Evolutionary conservation across 2,113 vertebrate genomes (phyloP), one percentile per base, ranked within the genome.

Genomic region (Fukomys damarensis): DNA sequence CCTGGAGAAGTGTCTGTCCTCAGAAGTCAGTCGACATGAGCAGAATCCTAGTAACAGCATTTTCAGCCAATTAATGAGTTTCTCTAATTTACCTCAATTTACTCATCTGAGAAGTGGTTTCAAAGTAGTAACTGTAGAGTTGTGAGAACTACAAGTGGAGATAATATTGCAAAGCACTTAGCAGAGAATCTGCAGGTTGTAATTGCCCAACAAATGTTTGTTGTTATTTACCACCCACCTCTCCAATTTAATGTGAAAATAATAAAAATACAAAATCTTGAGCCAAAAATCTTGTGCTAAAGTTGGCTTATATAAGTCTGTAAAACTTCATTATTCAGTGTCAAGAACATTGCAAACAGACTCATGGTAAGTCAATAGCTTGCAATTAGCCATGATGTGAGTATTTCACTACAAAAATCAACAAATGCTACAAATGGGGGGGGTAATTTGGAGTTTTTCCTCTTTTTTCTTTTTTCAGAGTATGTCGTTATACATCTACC

Each of bases 201-300:
- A 87, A 92, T 4, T 72, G 70, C 30, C 85, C 59, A 20, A 59
- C 10, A 82, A 92, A 82, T 32, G 46, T 70, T 56, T 72, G 24
- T 61, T 56, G 32, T 58, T 88, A 58, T 43, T 76, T 59, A 72
- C 61, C 16, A 17, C 54, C 43, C 63, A 65, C 54, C 43, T 95
- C 12, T 7, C 82, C 52, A 82, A 52, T 43, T 81, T 56, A 91
- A 86, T 38, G 54, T 70, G 61, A 82, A 92, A 90, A 95, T 59
- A 91, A 94, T 65, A 19, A 77, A 88, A 76, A 89, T 79, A 58
- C 76, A 96, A 95, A 58, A 61, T 66, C 43, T 38, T 61, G 35
- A 41, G 17, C n/a, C 80, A 86, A 66, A 5, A 19, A n/a, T 49
- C 46, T 49, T n/a, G 22, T 68, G 49, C 59, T 74, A 22, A 82